Conservation (phyloP, 1,140 invertebrate species). For the Heliconius himera region DNA sequence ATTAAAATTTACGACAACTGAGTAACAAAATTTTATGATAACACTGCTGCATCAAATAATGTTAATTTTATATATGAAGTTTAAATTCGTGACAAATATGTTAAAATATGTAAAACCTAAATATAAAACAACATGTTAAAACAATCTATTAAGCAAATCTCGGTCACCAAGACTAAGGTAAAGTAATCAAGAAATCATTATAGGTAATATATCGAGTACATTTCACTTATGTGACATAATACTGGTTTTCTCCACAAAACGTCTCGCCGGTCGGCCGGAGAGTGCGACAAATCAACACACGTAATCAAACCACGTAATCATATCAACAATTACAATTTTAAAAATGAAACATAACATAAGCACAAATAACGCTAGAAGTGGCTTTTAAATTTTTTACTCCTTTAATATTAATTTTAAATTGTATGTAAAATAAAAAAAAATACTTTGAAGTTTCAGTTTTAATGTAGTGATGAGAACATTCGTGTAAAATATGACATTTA, state of each 20-base stretch:
- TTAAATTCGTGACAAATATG: neutral
- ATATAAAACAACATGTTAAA: slow-evolving; percentile 1
- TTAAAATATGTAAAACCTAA: neutral
- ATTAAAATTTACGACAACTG: neutral
- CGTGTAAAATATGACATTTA: neutral
- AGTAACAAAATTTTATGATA: neutral
- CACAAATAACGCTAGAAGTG: neutral
- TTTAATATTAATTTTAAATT: neutral
- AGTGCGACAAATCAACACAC: slow-evolving; percentile 31
- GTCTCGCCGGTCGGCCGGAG: neutral
- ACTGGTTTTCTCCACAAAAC: slow-evolving; percentile 25
- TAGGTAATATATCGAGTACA: slow-evolving; percentile 5
- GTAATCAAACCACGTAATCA: slow-evolving; percentile 21
- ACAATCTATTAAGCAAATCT: slow-evolving; percentile 3
- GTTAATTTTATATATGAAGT: neutral
- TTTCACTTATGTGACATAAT: slow-evolving; percentile 27
- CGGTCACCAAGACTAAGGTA: slow-evolving; percentile 9
- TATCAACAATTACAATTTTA: slow-evolving; percentile 24
- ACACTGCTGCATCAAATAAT: neutral
- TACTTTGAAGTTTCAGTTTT: too few species aligned
- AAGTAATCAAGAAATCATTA: slow-evolving; percentile 10
- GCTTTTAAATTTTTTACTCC: neutral
- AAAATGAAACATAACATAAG: neutral
- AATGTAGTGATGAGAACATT: neutral
- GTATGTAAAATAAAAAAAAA: too few species aligned